phyloP scores from a whole-genome alignment of 2,113 vertebrate genomes.

The Podarcis raffonei region DNA sequence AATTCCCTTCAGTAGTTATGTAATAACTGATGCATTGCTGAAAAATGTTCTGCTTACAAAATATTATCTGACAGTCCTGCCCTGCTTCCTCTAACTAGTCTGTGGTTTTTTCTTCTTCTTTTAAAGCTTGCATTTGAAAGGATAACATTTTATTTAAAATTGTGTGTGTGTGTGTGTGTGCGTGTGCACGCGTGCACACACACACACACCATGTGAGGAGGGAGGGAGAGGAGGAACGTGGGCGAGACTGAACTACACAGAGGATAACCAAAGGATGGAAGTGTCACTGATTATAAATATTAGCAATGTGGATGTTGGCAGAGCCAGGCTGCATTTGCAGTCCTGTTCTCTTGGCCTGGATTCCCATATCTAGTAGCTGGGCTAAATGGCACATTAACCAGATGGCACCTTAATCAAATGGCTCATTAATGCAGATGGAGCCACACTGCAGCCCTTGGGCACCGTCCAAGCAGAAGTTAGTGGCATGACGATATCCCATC shows the following conservation, averaged over 20 bases:
- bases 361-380: not conserved
- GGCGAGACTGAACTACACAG: not conserved
- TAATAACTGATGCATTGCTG: not conserved
- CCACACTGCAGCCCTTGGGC: slow-evolving; percentile 1
- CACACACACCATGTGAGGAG: not conserved
- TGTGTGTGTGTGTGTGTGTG: not conserved
- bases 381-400: slow-evolving; percentile 23
- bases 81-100: not conserved
- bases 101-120: not conserved
- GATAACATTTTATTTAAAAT: not conserved
- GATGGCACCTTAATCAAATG: slow-evolving; percentile 16
- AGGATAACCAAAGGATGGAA: not conserved
- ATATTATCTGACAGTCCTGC: not conserved
- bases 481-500: not conserved
- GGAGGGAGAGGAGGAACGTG: not conserved
- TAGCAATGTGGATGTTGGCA: slow-evolving; percentile 4
- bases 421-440: not conserved
- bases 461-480: not conserved
- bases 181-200: too few species aligned
- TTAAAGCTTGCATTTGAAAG: not conserved
- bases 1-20: not conserved
- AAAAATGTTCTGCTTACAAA: not conserved
- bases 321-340: not conserved
- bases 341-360: not conserved
- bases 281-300: not conserved